Conservation (phyloP, 2,113 vertebrate genomes). For the Aspiorhynchus laticeps region DNA sequence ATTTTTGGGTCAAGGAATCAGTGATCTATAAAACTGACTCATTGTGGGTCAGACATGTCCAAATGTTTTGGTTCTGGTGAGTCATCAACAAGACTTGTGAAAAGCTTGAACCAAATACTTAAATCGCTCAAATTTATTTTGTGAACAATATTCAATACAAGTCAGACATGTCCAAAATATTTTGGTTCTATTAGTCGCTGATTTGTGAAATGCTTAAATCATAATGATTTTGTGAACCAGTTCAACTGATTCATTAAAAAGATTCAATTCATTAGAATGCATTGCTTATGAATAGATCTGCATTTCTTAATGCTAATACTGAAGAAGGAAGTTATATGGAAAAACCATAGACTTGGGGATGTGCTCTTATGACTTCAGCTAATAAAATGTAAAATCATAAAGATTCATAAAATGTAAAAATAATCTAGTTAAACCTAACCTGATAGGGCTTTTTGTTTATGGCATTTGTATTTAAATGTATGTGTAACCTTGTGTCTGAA, state of each 20-base stretch:
- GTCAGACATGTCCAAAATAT: too few relatives aligned
- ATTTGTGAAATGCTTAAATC: not conserved
- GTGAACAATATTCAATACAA: too few relatives aligned
- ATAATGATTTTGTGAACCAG: not conserved
- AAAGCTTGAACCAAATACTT: too few relatives aligned
- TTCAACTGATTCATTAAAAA: not conserved
- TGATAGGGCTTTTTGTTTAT: too few relatives aligned
- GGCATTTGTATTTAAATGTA: not conserved
- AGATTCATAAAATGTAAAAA: not conserved
- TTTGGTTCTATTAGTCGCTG: too few relatives aligned
- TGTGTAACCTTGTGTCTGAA: not conserved
- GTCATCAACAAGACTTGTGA: too few relatives aligned
- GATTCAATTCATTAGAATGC: not conserved
- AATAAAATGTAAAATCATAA: too few relatives aligned
- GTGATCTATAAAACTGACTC: too few relatives aligned
- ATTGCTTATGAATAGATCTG: not conserved
- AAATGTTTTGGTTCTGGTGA: too few relatives aligned
- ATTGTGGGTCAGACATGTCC: too few relatives aligned
- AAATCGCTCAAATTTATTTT: too few relatives aligned
- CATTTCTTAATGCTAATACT: not conserved
- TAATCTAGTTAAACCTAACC: not conserved
- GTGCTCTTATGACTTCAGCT: not conserved
- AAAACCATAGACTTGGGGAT: not conserved
- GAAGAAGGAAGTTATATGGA: not conserved
- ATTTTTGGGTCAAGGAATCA: not conserved